phyloP scores from a whole-genome alignment of 1,140 invertebrate genomes.

The Ostrea edulis region DNA sequence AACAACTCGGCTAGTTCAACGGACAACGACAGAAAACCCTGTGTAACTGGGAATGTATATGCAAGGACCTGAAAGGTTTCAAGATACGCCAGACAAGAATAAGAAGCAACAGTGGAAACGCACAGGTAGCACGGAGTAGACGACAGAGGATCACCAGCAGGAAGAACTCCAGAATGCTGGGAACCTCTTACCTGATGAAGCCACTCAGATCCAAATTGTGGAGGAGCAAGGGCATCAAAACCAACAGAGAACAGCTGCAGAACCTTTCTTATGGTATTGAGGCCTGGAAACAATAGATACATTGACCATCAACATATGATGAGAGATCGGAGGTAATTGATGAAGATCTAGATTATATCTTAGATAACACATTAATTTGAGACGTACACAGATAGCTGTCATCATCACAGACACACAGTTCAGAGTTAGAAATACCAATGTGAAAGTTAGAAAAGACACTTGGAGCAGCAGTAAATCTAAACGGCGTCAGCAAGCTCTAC shows the following conservation, averaged over 20 bases:
- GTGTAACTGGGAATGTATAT: no score
- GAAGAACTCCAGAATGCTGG: no score
- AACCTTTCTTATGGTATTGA: neutral
- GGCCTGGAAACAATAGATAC: neutral
- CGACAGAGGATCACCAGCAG: no score
- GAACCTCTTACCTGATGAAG: no score
- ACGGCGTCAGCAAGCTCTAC: neutral
- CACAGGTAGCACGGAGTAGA: no score
- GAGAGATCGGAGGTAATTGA: slow-evolving; percentile 32
- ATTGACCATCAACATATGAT: no score
- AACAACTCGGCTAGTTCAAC: no score
- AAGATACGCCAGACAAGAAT: no score
- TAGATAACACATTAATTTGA: neutral
- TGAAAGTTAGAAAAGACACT: neutral
- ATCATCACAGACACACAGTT: slow-evolving; percentile 30
- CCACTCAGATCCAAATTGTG: no score
- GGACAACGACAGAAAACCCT: no score
- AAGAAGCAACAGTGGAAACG: no score
- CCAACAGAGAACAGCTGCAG: neutral
- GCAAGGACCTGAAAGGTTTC: no score
- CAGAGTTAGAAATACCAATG: neutral
- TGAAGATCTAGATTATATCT: slow-evolving; percentile 43
- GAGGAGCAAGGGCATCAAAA: neutral
- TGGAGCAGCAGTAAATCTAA: neutral
- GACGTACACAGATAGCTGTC: slow-evolving; percentile 26